Base-by-base conservation (phyloP, 2,113 vertebrate genomes). In the Perognathus longimembris region DNA sequence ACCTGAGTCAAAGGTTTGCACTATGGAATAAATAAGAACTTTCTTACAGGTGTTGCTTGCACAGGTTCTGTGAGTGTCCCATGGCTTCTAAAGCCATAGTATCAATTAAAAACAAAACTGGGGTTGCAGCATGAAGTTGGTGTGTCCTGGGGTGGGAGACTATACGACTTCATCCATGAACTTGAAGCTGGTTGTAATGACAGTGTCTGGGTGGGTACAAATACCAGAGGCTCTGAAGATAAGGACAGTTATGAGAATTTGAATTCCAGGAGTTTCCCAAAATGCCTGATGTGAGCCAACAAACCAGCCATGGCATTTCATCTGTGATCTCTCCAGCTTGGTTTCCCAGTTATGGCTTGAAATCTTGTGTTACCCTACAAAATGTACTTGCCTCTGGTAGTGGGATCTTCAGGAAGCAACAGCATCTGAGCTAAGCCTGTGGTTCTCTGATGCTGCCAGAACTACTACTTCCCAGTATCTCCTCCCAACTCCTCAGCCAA, bases 401-500 rank as follows among this genome's bases (percentile, higher is more conserved):
- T 7, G 64, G 61, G 4, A 54, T 38, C 82, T 89, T 82, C 59
- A 92, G 70, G 45, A 69, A 57, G 69, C 26, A 40, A 18, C 11
- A 1, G 24, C 67, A 6, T 40, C 64, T 69, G 70, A 73, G 18
- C 36, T 61, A 80, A 42, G 66, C 9, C n/a, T 73, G 32, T 42
- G 76, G 42, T 54, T 80, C 64, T 75, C 30, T 38, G 57, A 45
- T 22, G 24, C 82, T 74, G 17, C 85, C 59, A 89, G 63, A 85
- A 32, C 28, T 61, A 15, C 14, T 73, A 74, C n/a, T 20, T 45
- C 45, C 45, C 45, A 12, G 45, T 9, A 50, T 8, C 42, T 71
- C n/a, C 54, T 61, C n/a, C n/a, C n/a, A n/a, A n/a, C 32, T 28
- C 59, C 38, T 59, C 10, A 42, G 20, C 42, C 78, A 74, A 45